Evolutionary conservation across 2,888 invertebrate species (phyloP).

Genomic region (Leucophenga montana): DNA sequence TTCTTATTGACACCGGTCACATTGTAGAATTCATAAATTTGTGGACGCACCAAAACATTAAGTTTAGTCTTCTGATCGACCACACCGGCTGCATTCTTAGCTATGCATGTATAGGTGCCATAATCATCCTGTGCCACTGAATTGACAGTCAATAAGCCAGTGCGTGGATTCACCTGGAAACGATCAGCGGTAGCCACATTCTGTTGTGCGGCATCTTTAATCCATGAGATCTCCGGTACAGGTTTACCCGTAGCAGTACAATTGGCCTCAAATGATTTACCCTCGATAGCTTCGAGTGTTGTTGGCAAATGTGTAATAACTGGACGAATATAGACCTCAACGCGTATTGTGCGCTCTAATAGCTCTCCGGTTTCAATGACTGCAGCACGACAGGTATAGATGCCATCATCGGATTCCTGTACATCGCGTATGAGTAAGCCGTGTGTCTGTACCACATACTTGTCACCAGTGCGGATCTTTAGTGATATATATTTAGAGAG

Average conservation of each 20-base stretch:
- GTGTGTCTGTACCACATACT: constrained; percentile 83
- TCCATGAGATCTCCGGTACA: constrained; percentile 87
- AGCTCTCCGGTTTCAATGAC: constrained; percentile 87
- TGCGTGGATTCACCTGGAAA: constrained; percentile 79
- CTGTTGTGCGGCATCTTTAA: constrained; percentile 81
- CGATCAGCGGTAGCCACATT: constrained; percentile 81
- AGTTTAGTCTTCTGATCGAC: constrained; percentile 81
- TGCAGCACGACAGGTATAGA: constrained; percentile 90
- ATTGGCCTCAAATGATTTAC: constrained; percentile 82
- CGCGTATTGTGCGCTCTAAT: constrained; percentile 83
- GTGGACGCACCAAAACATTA: constrained; percentile 84
- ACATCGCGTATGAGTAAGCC: constrained; percentile 86
- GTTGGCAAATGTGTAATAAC: constrained; percentile 79
- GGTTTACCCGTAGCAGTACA: constrained; percentile 91
- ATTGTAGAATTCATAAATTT: constrained; percentile 85
- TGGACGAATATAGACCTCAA: constrained; percentile 86
- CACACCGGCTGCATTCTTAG: constrained; percentile 84
- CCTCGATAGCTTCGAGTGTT: constrained; percentile 83
- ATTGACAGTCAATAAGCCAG: constrained; percentile 82
- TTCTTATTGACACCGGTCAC: constrained; percentile 78
- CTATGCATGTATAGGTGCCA: constrained; percentile 86
- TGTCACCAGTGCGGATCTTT: constrained; percentile 80
- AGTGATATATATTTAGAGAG: neutral
- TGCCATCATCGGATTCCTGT: constrained; percentile 87
- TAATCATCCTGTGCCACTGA: constrained; percentile 85